phyloP scores from a whole-genome alignment of 2,888 invertebrate genomes.

The Amiota communis region DNA sequence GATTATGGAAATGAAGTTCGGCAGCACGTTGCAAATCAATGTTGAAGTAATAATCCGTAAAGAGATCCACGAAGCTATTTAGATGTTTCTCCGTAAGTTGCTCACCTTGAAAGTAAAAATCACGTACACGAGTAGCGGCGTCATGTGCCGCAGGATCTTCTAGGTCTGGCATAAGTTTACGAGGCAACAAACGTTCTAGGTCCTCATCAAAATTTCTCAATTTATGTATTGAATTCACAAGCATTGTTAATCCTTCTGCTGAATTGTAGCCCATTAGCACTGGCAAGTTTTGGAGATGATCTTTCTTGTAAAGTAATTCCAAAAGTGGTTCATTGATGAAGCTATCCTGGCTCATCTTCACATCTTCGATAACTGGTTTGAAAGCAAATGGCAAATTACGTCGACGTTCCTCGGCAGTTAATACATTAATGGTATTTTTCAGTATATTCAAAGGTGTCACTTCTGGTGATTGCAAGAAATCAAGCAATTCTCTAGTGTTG shows the following conservation, averaged over 20 bases:
- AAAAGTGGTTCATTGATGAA: constrained; percentile 70
- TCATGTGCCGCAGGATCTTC: constrained; percentile 48
- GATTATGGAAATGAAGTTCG: constrained; percentile 59
- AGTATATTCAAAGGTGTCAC: constrained; percentile 51
- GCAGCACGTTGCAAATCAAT: constrained; percentile 61
- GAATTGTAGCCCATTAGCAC: constrained; percentile 76
- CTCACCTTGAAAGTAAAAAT: constrained; percentile 74
- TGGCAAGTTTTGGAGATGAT: constrained; percentile 73
- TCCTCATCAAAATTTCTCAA: constrained; percentile 60
- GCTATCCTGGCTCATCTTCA: constrained; percentile 55
- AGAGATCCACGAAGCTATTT: constrained; percentile 73
- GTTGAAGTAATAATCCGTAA: constrained; percentile 73
- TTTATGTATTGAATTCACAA: constrained; percentile 57
- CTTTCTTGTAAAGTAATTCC: constrained; percentile 72
- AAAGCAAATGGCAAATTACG: constrained; percentile 64
- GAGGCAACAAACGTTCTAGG: constrained; percentile 64
- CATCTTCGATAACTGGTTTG: constrained; percentile 66
- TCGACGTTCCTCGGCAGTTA: constrained; percentile 64
- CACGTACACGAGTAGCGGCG: constrained; percentile 58
- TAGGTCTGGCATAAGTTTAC: constrained; percentile 56
- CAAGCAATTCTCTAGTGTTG: constrained; percentile 46
- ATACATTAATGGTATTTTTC: constrained; percentile 45
- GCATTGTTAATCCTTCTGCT: constrained; percentile 75
- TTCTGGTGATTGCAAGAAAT: constrained; percentile 57
- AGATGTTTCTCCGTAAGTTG: constrained; percentile 70